Percentiles rank a stretch among this genome's conserved stretches.
Evolutionary conservation across 2,797 vertebrate species (phyloP).

Genomic region (Pristis pectinata): DNA sequence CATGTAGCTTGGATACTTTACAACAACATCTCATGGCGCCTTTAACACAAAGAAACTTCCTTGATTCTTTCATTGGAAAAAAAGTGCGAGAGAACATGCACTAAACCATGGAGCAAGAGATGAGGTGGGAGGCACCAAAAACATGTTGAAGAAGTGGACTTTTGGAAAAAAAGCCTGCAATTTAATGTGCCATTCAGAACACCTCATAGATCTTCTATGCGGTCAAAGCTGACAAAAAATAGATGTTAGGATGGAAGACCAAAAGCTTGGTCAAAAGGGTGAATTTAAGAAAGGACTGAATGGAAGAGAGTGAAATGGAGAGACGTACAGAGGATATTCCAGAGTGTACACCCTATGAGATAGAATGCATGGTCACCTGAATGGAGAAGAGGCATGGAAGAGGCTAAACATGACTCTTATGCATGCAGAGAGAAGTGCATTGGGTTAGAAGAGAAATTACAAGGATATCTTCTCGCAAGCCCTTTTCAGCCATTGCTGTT

Average conservation of each 20-base stretch:
- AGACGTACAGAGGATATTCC: not conserved
- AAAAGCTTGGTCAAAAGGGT: not conserved
- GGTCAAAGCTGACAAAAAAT: not conserved
- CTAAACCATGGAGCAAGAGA: not conserved
- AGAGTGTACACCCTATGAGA: not conserved
- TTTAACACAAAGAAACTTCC: not conserved
- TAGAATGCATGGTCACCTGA: not conserved
- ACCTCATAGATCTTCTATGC: not conserved
- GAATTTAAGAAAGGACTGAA: not conserved
- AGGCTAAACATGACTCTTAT: not conserved
- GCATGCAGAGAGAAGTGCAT: not conserved
- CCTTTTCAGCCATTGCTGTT: not conserved
- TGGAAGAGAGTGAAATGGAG: not conserved
- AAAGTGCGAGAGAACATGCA: not conserved
- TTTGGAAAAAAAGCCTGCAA: not conserved
- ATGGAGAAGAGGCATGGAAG: not conserved
- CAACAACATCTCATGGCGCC: not conserved
- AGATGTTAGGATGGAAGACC: not conserved
- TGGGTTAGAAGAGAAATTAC: not conserved
- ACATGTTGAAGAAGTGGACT: not conserved
- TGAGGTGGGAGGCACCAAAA: not conserved
- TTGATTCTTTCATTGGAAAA: not conserved
- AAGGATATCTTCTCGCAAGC: not conserved
- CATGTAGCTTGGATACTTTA: not conserved
- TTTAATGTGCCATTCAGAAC: not conserved